Evolutionary conservation across 1,140 invertebrate species (phyloP).

Genomic region (Batillaria attramentaria): DNA sequence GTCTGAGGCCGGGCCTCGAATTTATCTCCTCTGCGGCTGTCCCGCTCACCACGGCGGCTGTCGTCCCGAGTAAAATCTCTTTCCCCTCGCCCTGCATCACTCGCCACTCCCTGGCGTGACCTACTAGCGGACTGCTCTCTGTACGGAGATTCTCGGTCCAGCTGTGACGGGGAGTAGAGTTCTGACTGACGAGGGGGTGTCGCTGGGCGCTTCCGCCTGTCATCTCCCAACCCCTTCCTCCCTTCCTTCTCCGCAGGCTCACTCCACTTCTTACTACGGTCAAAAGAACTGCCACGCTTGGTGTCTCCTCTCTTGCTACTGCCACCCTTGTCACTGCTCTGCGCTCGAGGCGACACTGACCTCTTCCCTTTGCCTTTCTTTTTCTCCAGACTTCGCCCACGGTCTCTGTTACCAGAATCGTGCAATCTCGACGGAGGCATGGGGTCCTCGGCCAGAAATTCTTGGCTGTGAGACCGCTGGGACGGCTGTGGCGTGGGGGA

Average conservation of each 20-base stretch:
- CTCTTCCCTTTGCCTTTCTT: constrained; percentile 2
- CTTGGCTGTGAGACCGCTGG: background rate
- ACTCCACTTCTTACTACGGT: background rate
- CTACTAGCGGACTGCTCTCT: background rate
- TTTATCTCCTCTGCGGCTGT: constrained; percentile 5
- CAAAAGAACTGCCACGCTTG: background rate
- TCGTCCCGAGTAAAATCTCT: no score
- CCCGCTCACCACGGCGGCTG: background rate
- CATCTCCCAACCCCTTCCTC: constrained; percentile 14
- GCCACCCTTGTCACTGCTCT: background rate
- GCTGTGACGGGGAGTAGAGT: constrained; percentile 27
- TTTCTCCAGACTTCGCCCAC: constrained; percentile 20
- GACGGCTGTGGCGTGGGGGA: constrained; percentile 10
- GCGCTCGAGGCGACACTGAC: background rate
- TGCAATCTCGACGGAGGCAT: constrained; percentile 14
- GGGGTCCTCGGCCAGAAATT: constrained; percentile 1
- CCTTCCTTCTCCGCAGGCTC: constrained; percentile 1
- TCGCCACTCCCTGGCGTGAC: constrained; percentile 7
- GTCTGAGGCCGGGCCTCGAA: constrained; percentile 13
- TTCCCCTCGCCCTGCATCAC: constrained; percentile 8
- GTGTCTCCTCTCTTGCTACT: constrained; percentile 10
- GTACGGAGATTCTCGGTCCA: constrained; percentile 10
- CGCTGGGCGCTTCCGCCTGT: background rate
- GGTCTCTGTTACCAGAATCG: background rate
- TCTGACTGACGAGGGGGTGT: constrained; percentile 10